Conservation (phyloP, 2,888 invertebrate genomes). For the Epinotia ramella region DNA sequence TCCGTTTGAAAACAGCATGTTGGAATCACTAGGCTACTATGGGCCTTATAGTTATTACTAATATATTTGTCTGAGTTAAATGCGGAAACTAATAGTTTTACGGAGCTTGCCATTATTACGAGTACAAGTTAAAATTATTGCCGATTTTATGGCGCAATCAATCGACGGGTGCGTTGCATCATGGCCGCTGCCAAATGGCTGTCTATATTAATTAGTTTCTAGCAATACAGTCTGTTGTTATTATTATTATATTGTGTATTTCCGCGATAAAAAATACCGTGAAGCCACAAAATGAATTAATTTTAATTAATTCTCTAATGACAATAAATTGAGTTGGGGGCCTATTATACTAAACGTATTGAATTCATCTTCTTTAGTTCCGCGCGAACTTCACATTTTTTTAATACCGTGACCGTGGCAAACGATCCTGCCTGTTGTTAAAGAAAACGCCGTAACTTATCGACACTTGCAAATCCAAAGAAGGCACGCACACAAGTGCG, state of each 20-base stretch:
- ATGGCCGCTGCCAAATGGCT: slow-evolving; percentile 6
- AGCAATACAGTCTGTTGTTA: slow-evolving; percentile 1
- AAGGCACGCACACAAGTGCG: no score
- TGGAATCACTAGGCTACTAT: no score
- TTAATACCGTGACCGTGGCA: no score
- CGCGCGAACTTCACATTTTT: no score
- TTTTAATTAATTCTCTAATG: background rate
- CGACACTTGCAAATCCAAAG: no score
- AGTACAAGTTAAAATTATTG: slow-evolving; percentile 9
- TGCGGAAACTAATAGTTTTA: background rate
- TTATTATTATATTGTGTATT: background rate
- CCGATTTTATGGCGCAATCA: slow-evolving; percentile 25
- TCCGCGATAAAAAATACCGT: slow-evolving; percentile 2
- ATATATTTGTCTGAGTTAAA: background rate
- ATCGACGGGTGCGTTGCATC: background rate
- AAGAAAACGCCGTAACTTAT: no score
- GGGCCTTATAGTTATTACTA: no score
- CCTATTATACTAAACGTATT: no score
- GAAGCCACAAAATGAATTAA: background rate
- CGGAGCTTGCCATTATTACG: background rate
- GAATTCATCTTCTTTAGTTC: no score
- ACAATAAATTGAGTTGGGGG: no score
- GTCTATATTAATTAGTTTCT: slow-evolving; percentile 12
- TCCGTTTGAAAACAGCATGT: no score
- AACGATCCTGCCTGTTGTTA: no score